Percentiles rank a stretch among this genome's conserved stretches.
Conservation (phyloP, 2,113 vertebrate genomes). For the Siniperca chuatsi region DNA sequence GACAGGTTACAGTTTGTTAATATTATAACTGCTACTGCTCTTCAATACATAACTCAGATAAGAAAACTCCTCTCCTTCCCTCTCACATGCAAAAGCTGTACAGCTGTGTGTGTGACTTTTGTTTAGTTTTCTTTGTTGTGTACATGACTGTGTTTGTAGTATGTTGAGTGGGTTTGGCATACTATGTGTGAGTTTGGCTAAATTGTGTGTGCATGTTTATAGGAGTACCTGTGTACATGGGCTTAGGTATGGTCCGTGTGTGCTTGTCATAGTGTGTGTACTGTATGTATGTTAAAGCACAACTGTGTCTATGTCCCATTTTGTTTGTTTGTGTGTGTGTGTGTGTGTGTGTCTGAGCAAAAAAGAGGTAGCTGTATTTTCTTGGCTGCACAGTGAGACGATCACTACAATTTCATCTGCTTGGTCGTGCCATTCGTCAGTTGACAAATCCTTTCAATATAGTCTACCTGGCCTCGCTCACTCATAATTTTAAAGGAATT, state of each 20-base stretch:
- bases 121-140: background rate
- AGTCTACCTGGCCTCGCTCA: conserved; percentile 68
- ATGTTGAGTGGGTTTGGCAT: background rate
- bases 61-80: background rate
- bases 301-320: conserved; percentile 24
- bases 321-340: background rate
- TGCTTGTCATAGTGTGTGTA: background rate
- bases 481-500: conserved; percentile 78
- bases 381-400: conserved; percentile 58
- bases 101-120: background rate
- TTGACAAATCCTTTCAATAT: conserved; percentile 81
- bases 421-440: conserved; percentile 66
- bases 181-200: background rate
- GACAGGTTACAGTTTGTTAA: background rate
- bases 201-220: background rate
- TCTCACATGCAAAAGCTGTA: background rate
- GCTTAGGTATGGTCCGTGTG: background rate
- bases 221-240: background rate
- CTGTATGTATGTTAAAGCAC: conserved; percentile 6
- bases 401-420: conserved; percentile 72
- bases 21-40: background rate
- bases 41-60: background rate
- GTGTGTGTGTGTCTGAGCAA: conserved; percentile 32
- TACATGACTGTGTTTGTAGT: background rate
- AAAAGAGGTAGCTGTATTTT: conserved; percentile 55